Evolutionary conservation across 2,888 invertebrate species (phyloP), one percentile per base, ranked within the genome.

Genomic region (Drosophila anomelani): DNA sequence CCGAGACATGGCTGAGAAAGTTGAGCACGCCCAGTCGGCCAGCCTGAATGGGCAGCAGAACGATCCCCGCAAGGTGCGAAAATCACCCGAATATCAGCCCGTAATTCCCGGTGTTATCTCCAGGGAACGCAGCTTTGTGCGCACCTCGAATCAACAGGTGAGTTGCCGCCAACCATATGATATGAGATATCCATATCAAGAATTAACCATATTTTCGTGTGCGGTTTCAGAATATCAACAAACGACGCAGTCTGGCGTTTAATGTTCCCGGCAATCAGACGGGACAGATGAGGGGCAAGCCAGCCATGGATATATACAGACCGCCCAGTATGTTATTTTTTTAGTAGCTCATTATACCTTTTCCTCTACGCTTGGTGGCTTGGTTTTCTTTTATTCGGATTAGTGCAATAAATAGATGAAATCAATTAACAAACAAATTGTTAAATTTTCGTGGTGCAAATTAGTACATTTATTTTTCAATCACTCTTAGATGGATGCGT

Each of bases 281-380:
- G 53, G 92, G 90, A 53, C 93, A 94, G 70, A 90, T 92, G 75
- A 90, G 92, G 44, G 95, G 95, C 57, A 97, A 97, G 92, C 97
- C 97, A 13, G 95, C 96, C 29, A 94, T 97, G 93, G 97, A 97
- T 93, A 96, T 97, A 85, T 97, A 97, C 92, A 94, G 97, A 90
- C 97, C 97, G 71, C 97, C 97, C 92, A 97, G 96, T 96, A 92
- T 94, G 94, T 94, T 61, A 44, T 20, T 59, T 9, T 36, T 34
- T 23, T 46, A 44, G 44, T 13, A 23, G 51, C 36, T 62, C 47
- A 9, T 9, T 20, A 10, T 13, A 34, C 26, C 29, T 43, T 55
- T n/a, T 41, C n/a, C 44, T 46, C 8, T 34, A 36, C 41, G 54
- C 75, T 66, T 75, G 46, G 58, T 34, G 39, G 62, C 80, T 77